A percentile compares a stretch with the other conserved stretches of the same genome.
Evolutionary conservation across 2,797 vertebrate species (phyloP).

Genomic region (Halcyon smyrnensis): DNA sequence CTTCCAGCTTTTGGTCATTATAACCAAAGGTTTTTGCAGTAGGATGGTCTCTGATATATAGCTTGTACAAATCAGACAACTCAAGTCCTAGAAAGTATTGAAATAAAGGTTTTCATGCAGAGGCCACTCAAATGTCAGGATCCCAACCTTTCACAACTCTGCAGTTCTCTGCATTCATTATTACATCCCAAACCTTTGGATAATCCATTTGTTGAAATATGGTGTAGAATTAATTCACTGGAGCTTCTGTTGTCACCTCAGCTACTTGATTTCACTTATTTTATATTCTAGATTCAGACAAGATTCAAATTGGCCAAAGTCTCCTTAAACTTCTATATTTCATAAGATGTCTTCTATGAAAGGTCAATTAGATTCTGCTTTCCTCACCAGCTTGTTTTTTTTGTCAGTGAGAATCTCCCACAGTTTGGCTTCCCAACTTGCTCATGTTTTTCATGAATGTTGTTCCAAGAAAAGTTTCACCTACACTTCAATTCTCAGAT

Average conservation of each 20-base stretch:
- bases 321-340: background rate
- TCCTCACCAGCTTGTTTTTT: background rate
- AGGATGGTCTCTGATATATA: background rate
- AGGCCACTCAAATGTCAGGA: background rate
- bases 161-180: background rate
- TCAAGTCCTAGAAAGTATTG: background rate
- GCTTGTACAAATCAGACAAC: background rate
- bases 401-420: background rate
- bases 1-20: background rate
- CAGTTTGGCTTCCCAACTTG: background rate
- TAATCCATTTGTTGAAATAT: background rate
- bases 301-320: background rate
- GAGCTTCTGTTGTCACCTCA: background rate
- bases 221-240: background rate
- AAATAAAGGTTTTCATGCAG: background rate
- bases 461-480: background rate
- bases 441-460: background rate
- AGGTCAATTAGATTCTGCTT: rapidly evolving
- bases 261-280: background rate
- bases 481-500: background rate
- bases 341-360: background rate
- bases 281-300: background rate
- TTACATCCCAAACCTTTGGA: background rate
- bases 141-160: background rate
- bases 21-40: background rate